phyloP scores from a whole-genome alignment of 2,888 invertebrate genomes.

The Resseliella maxima region DNA sequence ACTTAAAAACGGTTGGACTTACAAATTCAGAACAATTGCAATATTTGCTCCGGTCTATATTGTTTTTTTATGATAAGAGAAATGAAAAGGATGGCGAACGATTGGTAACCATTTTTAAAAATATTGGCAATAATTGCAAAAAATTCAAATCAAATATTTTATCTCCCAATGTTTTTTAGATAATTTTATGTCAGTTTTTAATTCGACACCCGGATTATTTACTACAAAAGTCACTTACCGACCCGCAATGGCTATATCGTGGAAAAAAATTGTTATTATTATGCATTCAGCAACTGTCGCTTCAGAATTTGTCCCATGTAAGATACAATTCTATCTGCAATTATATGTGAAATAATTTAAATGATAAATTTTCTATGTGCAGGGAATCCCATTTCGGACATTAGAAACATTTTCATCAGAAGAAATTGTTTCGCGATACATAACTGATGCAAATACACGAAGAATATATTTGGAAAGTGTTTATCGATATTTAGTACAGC shows the following conservation, averaged over 20 bases:
- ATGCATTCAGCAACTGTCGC: constrained; percentile 65
- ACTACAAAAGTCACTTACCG: constrained; percentile 64
- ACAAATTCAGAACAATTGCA: constrained; percentile 68
- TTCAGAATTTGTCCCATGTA: constrained; percentile 62
- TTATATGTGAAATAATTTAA: background rate
- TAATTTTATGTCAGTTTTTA: constrained; percentile 66
- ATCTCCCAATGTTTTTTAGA: constrained; percentile 61
- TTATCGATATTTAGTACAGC: constrained; percentile 64
- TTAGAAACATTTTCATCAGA: constrained; percentile 80
- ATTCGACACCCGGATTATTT: constrained; percentile 64
- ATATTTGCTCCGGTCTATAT: constrained; percentile 74
- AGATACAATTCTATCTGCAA: background rate
- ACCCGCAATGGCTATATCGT: constrained; percentile 65
- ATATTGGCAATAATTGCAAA: constrained; percentile 20
- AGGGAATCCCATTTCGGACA: constrained; percentile 74
- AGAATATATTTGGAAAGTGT: constrained; percentile 64
- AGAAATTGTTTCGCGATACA: constrained; percentile 66
- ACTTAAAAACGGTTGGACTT: constrained; percentile 69
- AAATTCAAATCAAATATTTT: constrained; percentile 11
- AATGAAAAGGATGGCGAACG: constrained; percentile 73
- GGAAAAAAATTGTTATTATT: constrained; percentile 65
- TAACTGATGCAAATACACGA: constrained; percentile 62
- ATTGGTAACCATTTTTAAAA: constrained; percentile 69
- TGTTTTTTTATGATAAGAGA: constrained; percentile 81
- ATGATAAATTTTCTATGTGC: background rate